Evolutionary conservation across 2,888 invertebrate species (phyloP), one percentile per base, ranked within the genome.

Genomic region (Ditula angustiorana): DNA sequence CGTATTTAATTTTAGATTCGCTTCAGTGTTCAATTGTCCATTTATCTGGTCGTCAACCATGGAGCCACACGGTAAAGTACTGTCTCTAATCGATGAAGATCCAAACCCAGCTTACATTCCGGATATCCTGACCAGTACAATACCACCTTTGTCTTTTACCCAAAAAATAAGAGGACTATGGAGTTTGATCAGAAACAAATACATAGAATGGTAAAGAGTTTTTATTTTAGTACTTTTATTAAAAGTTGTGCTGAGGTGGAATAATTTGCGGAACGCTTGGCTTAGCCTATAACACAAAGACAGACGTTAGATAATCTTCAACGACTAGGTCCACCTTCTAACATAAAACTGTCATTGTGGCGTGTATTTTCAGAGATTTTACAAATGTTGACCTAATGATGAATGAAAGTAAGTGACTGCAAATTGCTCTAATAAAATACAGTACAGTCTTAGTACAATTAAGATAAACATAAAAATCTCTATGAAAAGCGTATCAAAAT

Each of bases 21-120:
- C 81, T 28, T 68, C 78, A 13, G 67, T 86, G 1, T 87, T 76
- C 64, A 60, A 79, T 30, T 77, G 78, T 30, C 87, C 87, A 0
- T 69, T 77, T 5, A 77, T 86, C 13, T 86, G 82, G 82, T 30
- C 78, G 1, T 81, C 78, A 0, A 73, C 85, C 0, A 58, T 80
- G 16, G 71, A 75, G 10, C 72, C 73, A 0, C 70, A 74, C 55
- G 69, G 69, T 24, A 56, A 69, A 16, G 55, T 67, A 0, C 52
- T 77, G 16, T 52, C 67, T 2, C 35, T 76, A 21, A 67, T 78
- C 1, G 76, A 75, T 26, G 74, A 75, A 21, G 61, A 56, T 1
- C 65, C 72, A 1, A 74, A 76, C 56, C 76, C 77, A 0, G 69
- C 77, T 0, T 78, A 75, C 62, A 64, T 71, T 4, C 37, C 69